Evolutionary conservation across 2,113 vertebrate genomes (phyloP).

Genomic region (Mormyrus iriodes): DNA sequence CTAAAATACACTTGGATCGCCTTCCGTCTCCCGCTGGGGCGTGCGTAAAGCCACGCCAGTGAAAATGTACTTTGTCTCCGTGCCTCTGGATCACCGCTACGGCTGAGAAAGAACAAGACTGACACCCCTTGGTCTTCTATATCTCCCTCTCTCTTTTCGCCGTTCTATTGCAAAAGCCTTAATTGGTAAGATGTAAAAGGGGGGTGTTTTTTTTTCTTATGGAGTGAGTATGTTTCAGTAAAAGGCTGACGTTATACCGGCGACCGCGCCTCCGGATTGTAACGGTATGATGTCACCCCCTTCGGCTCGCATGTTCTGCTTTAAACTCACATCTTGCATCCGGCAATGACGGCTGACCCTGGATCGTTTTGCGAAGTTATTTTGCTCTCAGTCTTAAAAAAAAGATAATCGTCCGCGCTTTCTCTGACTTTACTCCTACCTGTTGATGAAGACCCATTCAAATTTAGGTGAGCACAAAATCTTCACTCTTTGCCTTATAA

Average conservation of each 20-base stretch:
- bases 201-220: background rate
- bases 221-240: slow-evolving; percentile 10
- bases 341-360: background rate
- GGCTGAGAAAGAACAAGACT: slow-evolving; percentile 47
- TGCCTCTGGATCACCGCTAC: slow-evolving; percentile 36
- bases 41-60: background rate
- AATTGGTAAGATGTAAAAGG: slow-evolving; percentile 52
- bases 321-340: background rate
- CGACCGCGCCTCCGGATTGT: slow-evolving; percentile 63
- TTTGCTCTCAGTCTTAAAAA: background rate
- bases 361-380: background rate
- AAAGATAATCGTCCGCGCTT: background rate
- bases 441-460: background rate
- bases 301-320: slow-evolving; percentile 30
- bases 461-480: background rate
- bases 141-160: slow-evolving; percentile 32
- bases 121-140: slow-evolving; percentile 48
- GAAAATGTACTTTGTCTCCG: slow-evolving; percentile 7
- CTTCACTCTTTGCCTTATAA: background rate
- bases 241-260: slow-evolving; percentile 56
- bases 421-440: background rate
- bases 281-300: slow-evolving; percentile 62
- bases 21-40: background rate
- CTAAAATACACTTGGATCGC: slow-evolving; percentile 26
- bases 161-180: slow-evolving; percentile 43